phyloP scores from a whole-genome alignment of 2,888 invertebrate genomes.

The Apantesis nais region DNA sequence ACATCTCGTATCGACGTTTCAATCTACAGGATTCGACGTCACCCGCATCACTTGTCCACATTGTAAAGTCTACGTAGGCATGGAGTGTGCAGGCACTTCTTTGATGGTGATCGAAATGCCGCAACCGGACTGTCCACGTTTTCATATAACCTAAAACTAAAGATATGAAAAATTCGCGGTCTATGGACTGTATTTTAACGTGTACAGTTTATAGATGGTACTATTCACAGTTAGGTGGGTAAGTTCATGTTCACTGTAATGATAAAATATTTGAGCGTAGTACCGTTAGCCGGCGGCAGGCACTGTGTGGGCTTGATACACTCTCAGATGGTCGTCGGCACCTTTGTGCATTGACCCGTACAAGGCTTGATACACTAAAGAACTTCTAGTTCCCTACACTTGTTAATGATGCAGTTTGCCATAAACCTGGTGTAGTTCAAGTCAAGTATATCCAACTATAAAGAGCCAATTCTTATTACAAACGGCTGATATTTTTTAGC shows the following conservation, averaged over 20 bases:
- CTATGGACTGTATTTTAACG: slow-evolving; percentile 12
- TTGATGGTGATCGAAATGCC: slow-evolving; percentile 44
- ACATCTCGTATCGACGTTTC: slow-evolving; percentile 53
- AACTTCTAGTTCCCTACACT: slow-evolving; percentile 62
- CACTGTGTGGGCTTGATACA: slow-evolving; percentile 51
- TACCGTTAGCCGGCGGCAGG: slow-evolving; percentile 66
- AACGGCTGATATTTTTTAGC: slow-evolving; percentile 32
- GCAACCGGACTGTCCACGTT: slow-evolving; percentile 39
- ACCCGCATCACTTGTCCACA: slow-evolving; percentile 51
- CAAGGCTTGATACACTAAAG: slow-evolving; percentile 67
- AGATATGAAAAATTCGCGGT: slow-evolving; percentile 31
- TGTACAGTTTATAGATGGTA: slow-evolving; percentile 23
- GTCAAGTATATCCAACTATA: slow-evolving; percentile 14
- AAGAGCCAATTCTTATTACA: slow-evolving; percentile 15
- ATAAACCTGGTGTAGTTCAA: slow-evolving; percentile 22
- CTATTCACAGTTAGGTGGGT: slow-evolving; percentile 48
- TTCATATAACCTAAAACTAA: slow-evolving; percentile 39
- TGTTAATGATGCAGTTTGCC: slow-evolving; percentile 59
- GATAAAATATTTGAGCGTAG: slow-evolving; percentile 71
- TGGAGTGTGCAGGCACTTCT: slow-evolving; percentile 40
- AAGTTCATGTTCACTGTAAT: slow-evolving; percentile 45
- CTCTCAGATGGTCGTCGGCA: slow-evolving; percentile 68
- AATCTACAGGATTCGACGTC: slow-evolving; percentile 51
- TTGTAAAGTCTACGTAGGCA: slow-evolving; percentile 43
- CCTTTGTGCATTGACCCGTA: slow-evolving; percentile 81